Percentiles rank a stretch among this genome's conserved stretches.
Evolutionary conservation across 2,888 invertebrate genomes (phyloP).

Genomic region (Leptopilina syphax): DNA sequence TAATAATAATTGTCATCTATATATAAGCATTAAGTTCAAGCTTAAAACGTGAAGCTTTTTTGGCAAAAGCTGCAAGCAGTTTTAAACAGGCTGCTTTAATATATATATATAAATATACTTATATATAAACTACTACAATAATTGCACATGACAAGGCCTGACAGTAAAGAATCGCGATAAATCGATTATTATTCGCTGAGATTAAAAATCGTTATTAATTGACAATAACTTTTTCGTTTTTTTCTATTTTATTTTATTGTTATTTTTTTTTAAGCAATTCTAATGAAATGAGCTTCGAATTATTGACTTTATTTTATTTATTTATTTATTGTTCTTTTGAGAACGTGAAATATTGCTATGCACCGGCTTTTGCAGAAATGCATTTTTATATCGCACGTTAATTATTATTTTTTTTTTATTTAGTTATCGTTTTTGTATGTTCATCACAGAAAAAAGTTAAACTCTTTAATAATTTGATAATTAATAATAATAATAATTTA

Average conservation of each 20-base stretch:
- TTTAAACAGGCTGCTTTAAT: conserved; percentile 9
- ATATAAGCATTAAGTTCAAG: conserved; percentile 52
- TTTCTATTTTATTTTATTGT: not conserved
- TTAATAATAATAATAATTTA: not conserved
- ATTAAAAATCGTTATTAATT: conserved; percentile 14
- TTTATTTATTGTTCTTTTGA: no score
- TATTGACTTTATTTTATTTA: not conserved
- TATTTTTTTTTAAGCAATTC: not conserved
- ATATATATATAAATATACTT: no score
- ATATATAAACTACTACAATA: not conserved
- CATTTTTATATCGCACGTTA: conserved; percentile 55
- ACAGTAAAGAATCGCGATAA: conserved; percentile 30
- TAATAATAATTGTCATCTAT: conserved; percentile 43
- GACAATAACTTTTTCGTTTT: not conserved
- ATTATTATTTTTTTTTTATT: not conserved
- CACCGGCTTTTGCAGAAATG: conserved; percentile 58
- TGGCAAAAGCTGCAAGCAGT: conserved; percentile 52
- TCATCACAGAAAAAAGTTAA: not conserved
- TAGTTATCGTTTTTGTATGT: not conserved
- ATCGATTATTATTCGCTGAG: conserved; percentile 28
- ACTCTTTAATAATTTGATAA: not conserved
- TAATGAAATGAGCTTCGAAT: not conserved
- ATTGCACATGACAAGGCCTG: conserved; percentile 26
- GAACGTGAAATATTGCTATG: conserved; percentile 51
- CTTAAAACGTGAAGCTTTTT: conserved; percentile 53